Conservation (phyloP, 1,140 invertebrate genomes). For the Pogonognathellus flavescens region DNA sequence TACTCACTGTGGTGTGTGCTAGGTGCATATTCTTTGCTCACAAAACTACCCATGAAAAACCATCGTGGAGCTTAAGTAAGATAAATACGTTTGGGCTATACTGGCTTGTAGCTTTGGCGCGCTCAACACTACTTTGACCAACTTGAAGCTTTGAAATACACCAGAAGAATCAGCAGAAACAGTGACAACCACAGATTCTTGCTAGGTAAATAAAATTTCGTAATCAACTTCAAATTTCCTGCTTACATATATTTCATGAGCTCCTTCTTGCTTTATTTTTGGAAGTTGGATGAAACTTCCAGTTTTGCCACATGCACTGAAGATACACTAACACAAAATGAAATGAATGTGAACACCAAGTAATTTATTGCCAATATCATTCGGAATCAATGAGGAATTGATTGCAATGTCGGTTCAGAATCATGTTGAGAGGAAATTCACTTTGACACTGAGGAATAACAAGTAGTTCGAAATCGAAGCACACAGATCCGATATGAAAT, state of each 20-base stretch:
- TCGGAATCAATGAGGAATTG: background rate
- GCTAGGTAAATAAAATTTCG: no score
- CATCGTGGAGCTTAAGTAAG: no score
- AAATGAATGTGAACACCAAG: background rate
- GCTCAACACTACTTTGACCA: no score
- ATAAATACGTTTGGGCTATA: no score
- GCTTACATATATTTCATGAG: conserved; percentile 20
- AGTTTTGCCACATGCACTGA: background rate
- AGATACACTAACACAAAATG: conserved; percentile 1
- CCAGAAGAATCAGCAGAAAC: no score
- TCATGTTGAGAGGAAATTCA: background rate
- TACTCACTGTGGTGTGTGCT: no score
- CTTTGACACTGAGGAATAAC: background rate
- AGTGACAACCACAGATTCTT: no score
- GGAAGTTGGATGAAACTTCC: background rate
- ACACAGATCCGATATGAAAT: background rate
- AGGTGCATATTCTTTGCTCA: no score
- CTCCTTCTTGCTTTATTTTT: background rate
- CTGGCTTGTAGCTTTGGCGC: no score
- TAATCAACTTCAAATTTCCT: background rate
- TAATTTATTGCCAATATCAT: background rate
- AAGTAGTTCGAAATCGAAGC: background rate
- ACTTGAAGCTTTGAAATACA: no score
- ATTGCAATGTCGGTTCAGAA: background rate
- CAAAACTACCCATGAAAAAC: no score